phyloP scores from a whole-genome alignment of 2,797 vertebrate species.

The Enteromius paludinosus region DNA sequence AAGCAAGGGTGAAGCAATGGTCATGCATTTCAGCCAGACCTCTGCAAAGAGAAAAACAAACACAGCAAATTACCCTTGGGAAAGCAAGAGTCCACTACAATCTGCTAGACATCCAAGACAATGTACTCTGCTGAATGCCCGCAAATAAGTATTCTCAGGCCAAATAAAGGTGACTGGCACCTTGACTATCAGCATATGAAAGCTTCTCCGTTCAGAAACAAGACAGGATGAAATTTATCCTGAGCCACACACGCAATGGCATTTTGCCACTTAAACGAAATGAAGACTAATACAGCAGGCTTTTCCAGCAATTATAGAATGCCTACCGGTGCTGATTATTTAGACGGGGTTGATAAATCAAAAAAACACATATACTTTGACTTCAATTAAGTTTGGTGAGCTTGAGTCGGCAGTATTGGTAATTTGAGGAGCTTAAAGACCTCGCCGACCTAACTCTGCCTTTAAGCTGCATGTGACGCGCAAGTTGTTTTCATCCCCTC shows the following conservation, averaged over 20 bases:
- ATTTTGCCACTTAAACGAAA: constrained; percentile 35
- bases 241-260: constrained; percentile 2
- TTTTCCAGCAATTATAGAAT: constrained; percentile 40
- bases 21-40: constrained; percentile 17
- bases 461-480: constrained; percentile 36
- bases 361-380: constrained; percentile 36
- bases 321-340: constrained; percentile 40
- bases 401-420: constrained; percentile 17
- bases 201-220: constrained; percentile 14
- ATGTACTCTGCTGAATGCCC: constrained; percentile 16
- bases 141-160: constrained; percentile 43
- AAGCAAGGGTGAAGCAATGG: constrained; percentile 30
- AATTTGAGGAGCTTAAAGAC: not conserved
- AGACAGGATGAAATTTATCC: constrained; percentile 35
- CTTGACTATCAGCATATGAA: constrained; percentile 38
- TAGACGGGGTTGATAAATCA: constrained; percentile 38
- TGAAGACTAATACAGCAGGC: constrained; percentile 46
- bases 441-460: not conserved
- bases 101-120: constrained; percentile 34
- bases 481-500: constrained; percentile 41
- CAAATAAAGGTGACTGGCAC: constrained; percentile 40
- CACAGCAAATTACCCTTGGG: constrained; percentile 31
- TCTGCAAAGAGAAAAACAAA: constrained; percentile 39
- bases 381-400: constrained; percentile 23
- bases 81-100: constrained; percentile 35